Percentiles rank a stretch among this genome's conserved stretches.
Conservation (phyloP, 2,888 invertebrate genomes). For the Hymenopus coronatus region DNA sequence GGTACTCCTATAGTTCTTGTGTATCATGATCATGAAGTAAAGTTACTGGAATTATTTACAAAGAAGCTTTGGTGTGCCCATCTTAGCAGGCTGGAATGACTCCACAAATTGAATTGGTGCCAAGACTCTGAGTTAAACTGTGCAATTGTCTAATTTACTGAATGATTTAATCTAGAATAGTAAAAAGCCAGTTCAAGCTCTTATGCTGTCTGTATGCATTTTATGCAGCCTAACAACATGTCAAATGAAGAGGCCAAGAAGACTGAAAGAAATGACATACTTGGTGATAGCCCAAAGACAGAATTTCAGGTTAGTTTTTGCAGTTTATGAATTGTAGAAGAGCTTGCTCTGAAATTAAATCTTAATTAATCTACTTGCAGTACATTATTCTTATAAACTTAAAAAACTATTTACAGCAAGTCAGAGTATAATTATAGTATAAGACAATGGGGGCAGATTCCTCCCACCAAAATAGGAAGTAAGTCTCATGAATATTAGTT, state of each 20-base stretch:
- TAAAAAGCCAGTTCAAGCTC: neutral
- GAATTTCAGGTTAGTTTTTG: slow-evolving; percentile 27
- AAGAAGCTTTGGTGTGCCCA: neutral
- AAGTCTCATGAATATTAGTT: too few species aligned
- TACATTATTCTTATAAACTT: too few species aligned
- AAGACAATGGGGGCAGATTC: too few species aligned
- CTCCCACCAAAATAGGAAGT: too few species aligned
- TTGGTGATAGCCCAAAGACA: slow-evolving; percentile 27
- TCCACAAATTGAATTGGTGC: neutral
- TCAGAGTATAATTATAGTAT: too few species aligned
- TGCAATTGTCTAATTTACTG: neutral
- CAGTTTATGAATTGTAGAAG: too few species aligned
- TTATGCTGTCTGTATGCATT: neutral
- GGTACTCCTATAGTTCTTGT: too few species aligned
- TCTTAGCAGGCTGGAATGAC: neutral
- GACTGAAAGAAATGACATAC: slow-evolving; percentile 16
- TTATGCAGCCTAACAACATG: slow-evolving; percentile 25
- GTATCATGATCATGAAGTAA: neutral
- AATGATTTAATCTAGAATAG: neutral
- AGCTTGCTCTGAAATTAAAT: too few species aligned
- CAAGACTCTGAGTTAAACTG: neutral
- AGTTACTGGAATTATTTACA: neutral
- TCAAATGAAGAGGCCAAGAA: slow-evolving; percentile 22
- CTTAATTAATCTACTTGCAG: too few species aligned
- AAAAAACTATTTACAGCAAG: too few species aligned